These are phyloP conservation scores for Corythaeola cristata DNA, from an alignment of 2,113 vertebrate species.

Conservation along the genomic window DNA sequence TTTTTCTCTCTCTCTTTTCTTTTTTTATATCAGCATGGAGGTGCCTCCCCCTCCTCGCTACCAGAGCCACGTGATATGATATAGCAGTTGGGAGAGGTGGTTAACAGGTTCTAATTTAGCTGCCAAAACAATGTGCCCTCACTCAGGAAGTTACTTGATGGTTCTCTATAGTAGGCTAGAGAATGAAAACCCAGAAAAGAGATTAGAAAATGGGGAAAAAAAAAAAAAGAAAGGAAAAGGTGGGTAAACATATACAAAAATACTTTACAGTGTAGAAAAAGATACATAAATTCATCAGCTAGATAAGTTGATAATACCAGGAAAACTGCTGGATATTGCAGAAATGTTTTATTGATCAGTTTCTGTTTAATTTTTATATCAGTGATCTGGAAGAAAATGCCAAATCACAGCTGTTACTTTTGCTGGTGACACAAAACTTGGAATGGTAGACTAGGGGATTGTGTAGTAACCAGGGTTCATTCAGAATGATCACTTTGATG, in stretches of 20 bases:
- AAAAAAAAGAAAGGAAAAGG: too few relatives aligned
- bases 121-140: neutral
- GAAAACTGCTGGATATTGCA: neutral
- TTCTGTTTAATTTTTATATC: neutral
- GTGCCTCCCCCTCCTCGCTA: neutral
- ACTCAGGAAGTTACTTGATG: neutral
- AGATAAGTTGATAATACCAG: neutral
- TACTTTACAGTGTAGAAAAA: neutral
- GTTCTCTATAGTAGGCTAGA: neutral
- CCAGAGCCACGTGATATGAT: neutral
- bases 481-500: neutral
- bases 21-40: neutral
- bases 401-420: neutral
- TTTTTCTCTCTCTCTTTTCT: neutral
- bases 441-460: neutral
- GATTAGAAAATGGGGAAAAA: neutral
- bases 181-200: neutral
- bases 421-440: neutral
- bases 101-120: neutral
- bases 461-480: neutral
- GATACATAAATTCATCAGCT: neutral
- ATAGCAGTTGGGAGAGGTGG: neutral
- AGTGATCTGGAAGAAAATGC: neutral
- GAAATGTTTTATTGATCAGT: neutral
- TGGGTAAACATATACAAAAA: neutral